These are phyloP conservation scores for Taenaris catops DNA, from an alignment of 2,888 invertebrate genomes.

Conservation along the genomic window DNA sequence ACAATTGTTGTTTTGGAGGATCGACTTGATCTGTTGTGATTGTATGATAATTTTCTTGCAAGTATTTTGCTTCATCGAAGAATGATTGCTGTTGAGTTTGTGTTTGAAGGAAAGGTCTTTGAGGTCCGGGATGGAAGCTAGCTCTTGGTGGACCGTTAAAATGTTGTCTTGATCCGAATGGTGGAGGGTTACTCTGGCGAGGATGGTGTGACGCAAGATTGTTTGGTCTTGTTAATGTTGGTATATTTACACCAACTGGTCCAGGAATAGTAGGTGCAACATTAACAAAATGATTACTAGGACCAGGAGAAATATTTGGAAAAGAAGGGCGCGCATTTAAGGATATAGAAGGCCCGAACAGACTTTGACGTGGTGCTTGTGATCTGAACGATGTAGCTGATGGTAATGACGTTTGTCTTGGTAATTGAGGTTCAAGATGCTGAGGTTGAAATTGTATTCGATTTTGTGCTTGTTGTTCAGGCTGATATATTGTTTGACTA, in stretches of 20 bases:
- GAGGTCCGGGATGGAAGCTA: conserved; percentile 71
- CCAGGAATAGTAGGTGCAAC: conserved; percentile 48
- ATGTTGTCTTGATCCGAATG: conserved; percentile 50
- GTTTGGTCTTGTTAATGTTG: conserved; percentile 54
- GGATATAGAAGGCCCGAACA: conserved; percentile 50
- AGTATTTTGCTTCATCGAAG: conserved; percentile 73
- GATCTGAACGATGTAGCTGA: conserved; percentile 58
- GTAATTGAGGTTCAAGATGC: conserved; percentile 64
- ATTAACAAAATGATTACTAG: conserved; percentile 41
- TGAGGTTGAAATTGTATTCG: conserved; percentile 70
- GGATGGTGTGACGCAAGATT: conserved; percentile 47
- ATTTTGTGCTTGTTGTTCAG: conserved; percentile 57
- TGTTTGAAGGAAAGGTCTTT: conserved; percentile 72
- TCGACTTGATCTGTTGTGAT: conserved; percentile 72
- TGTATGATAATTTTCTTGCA: conserved; percentile 76
- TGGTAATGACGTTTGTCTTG: conserved; percentile 62
- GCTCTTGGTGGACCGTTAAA: conserved; percentile 62
- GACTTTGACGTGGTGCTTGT: conserved; percentile 49
- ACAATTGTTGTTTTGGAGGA: conserved; percentile 57
- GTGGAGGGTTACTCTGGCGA: conserved; percentile 46
- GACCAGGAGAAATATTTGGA: conserved; percentile 46
- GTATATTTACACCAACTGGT: conserved; percentile 49
- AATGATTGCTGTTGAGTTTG: conserved; percentile 53
- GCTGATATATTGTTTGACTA: conserved; percentile 41
- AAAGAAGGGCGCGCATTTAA: conserved; percentile 45